Evolutionary conservation across 2,888 invertebrate species (phyloP).

Genomic region (Brenthis daphne): DNA sequence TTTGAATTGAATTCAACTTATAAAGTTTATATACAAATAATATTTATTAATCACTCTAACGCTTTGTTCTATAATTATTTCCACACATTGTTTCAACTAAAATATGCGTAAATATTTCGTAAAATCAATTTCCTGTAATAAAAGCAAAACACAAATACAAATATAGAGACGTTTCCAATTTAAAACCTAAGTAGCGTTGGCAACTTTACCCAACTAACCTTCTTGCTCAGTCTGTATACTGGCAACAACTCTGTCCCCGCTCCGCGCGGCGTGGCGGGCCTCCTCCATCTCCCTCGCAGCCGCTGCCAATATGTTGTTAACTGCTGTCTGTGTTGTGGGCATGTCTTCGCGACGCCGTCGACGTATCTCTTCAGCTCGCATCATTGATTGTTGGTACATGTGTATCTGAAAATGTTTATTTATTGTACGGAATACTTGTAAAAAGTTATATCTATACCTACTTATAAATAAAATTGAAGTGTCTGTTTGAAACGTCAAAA

Average conservation of each 20-base stretch:
- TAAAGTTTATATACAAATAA: too few relatives aligned
- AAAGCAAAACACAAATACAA: too few relatives aligned
- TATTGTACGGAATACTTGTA: not conserved
- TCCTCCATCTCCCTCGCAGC: constrained; percentile 78
- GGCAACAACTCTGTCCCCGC: constrained; percentile 57
- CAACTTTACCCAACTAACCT: constrained; percentile 49
- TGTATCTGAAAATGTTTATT: constrained; percentile 61
- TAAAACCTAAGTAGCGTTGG: constrained; percentile 11
- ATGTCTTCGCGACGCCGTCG: constrained; percentile 72
- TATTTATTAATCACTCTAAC: too few relatives aligned
- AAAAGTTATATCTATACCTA: not conserved
- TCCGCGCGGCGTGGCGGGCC: constrained; percentile 56
- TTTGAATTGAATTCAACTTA: too few relatives aligned
- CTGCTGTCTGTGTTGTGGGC: constrained; percentile 72
- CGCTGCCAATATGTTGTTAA: constrained; percentile 76
- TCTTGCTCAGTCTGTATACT: constrained; percentile 76
- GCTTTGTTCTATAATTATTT: too few relatives aligned
- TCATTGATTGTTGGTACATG: constrained; percentile 80
- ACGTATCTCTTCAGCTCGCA: constrained; percentile 74
- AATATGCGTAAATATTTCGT: too few relatives aligned
- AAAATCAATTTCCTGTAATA: too few relatives aligned
- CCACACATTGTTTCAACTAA: too few relatives aligned
- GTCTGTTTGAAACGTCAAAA: too few relatives aligned
- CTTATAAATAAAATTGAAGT: not conserved
- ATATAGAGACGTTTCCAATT: too few relatives aligned